These are phyloP conservation scores for Bombus pyrosoma DNA, from an alignment of 1,140 invertebrate genomes.

Conservation along the genomic window DNA sequence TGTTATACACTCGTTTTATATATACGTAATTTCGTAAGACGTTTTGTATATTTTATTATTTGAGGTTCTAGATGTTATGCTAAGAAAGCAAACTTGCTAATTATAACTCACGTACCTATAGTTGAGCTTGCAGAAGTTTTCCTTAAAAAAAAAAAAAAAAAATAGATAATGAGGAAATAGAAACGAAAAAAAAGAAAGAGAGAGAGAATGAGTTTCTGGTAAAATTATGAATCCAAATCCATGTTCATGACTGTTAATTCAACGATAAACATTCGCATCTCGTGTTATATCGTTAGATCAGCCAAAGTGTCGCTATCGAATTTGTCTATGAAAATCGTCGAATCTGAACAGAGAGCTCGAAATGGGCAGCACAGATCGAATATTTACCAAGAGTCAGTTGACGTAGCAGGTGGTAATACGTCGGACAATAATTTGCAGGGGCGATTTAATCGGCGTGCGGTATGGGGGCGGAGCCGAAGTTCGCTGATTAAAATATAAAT, in stretches of 20 bases:
- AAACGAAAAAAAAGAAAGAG: neutral
- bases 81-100: neutral
- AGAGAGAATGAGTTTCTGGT: neutral
- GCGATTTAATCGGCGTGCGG: constrained; percentile 60
- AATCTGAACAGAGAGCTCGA: neutral
- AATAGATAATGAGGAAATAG: neutral
- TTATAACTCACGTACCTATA: neutral
- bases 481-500: constrained; percentile 74
- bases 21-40: too few relatives aligned
- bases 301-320: neutral
- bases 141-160: neutral
- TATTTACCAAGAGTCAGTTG: neutral
- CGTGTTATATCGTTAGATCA: too few relatives aligned
- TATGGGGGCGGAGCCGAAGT: constrained; percentile 35
- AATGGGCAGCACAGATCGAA: neutral
- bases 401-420: constrained; percentile 54
- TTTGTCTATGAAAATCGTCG: neutral
- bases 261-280: too few relatives aligned
- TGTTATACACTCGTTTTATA: too few relatives aligned
- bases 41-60: too few relatives aligned
- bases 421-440: constrained; percentile 50
- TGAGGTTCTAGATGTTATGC: too few relatives aligned
- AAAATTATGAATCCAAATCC: too few relatives aligned
- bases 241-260: too few relatives aligned
- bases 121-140: neutral